These are phyloP conservation scores for Pandemis heparana DNA, from an alignment of 2,888 invertebrate genomes.

Conservation along the genomic window DNA sequence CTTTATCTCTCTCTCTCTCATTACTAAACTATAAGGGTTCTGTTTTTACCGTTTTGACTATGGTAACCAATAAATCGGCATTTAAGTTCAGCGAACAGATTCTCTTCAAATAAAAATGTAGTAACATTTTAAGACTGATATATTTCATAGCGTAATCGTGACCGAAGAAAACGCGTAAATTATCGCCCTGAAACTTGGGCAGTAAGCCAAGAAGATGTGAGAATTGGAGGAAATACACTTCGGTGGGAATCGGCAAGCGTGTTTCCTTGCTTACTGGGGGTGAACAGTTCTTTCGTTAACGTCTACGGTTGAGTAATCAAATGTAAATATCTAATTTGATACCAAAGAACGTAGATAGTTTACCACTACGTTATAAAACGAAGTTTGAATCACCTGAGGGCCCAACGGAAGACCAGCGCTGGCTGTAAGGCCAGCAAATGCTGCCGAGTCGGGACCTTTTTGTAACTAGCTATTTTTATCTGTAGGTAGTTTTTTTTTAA, in stretches of 20 bases:
- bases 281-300: constrained; percentile 12
- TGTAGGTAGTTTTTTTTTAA: no score
- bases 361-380: no score
- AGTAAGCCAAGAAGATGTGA: constrained; percentile 25
- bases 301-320: background rate
- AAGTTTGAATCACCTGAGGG: no score
- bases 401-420: no score
- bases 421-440: no score
- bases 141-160: constrained; percentile 26
- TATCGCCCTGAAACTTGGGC: constrained; percentile 33
- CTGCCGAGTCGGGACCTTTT: no score
- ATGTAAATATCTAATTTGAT: background rate
- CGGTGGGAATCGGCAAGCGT: constrained; percentile 26
- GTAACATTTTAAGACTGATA: constrained; percentile 27
- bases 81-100: background rate
- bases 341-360: no score
- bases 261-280: constrained; percentile 28
- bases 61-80: no score
- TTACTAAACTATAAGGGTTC: no score
- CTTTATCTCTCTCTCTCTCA: no score
- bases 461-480: no score
- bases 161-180: constrained; percentile 19
- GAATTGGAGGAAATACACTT: constrained; percentile 35
- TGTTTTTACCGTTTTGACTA: no score
- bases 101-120: constrained; percentile 9